Conservation (phyloP, 2,888 invertebrate species). For the Drosophila merina region DNA sequence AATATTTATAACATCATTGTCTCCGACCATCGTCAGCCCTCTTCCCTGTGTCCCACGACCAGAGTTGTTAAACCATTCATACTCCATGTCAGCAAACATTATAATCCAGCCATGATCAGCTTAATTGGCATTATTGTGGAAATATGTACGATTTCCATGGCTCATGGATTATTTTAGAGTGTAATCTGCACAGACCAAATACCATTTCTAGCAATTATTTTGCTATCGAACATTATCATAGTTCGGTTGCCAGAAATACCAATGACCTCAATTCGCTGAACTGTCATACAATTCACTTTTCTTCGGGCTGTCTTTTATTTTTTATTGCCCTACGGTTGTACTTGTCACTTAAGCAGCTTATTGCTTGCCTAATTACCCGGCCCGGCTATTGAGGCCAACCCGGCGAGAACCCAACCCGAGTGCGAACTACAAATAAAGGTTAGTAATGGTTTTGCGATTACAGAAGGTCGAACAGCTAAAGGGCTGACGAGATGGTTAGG, state of each 20-base stretch:
- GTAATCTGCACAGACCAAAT: background rate
- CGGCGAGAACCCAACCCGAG: constrained; percentile 24
- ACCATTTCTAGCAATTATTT: too few species aligned
- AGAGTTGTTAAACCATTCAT: constrained; percentile 23
- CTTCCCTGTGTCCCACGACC: background rate
- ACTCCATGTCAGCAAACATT: constrained; percentile 11
- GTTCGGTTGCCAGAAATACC: constrained; percentile 3
- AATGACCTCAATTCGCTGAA: constrained; percentile 28
- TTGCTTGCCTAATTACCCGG: constrained; percentile 68
- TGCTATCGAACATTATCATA: background rate
- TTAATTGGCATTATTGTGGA: constrained; percentile 28
- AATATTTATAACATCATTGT: constrained; percentile 40
- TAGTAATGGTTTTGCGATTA: constrained; percentile 43
- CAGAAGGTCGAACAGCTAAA: constrained; percentile 27
- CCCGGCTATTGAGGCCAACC: constrained; percentile 51
- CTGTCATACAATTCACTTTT: constrained; percentile 46
- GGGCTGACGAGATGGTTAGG: background rate
- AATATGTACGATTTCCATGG: constrained; percentile 15
- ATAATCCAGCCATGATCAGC: constrained; percentile 36
- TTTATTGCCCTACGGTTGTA: constrained; percentile 27
- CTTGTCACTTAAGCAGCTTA: constrained; percentile 72
- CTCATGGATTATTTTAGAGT: constrained; percentile 11
- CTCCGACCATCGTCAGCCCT: background rate
- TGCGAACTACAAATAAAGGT: constrained; percentile 32
- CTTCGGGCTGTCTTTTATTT: constrained; percentile 35